A percentile compares a stretch with the other conserved stretches of the same genome.
Evolutionary conservation across 2,888 invertebrate species (phyloP).

Genomic region (Rhagium mordax): DNA sequence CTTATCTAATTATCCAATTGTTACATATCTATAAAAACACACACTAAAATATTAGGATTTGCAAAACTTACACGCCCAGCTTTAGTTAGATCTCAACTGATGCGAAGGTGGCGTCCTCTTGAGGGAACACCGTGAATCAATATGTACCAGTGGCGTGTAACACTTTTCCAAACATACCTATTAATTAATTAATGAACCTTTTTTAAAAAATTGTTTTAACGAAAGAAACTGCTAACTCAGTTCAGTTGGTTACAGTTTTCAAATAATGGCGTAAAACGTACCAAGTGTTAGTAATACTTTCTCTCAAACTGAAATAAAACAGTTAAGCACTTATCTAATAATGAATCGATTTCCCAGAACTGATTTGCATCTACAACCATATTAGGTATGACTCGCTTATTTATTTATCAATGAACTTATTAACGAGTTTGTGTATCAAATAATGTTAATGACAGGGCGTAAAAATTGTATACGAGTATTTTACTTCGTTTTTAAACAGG

Average conservation of each 20-base stretch:
- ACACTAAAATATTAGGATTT: slow-evolving; percentile 62
- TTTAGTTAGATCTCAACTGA: slow-evolving; percentile 65
- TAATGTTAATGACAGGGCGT: neutral
- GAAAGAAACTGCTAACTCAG: too few species aligned
- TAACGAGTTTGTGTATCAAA: neutral
- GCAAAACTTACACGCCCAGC: slow-evolving; percentile 67
- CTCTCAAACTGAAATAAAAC: neutral
- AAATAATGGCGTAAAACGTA: neutral
- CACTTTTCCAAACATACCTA: neutral
- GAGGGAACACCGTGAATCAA: slow-evolving; percentile 42
- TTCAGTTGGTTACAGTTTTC: neutral
- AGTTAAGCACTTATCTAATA: neutral
- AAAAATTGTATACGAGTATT: neutral
- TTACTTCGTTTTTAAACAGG: neutral
- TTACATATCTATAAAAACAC: slow-evolving; percentile 66
- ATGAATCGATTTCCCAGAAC: slow-evolving; percentile 26
- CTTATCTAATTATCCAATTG: slow-evolving; percentile 58
- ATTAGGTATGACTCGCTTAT: slow-evolving; percentile 21
- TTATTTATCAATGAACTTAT: slow-evolving; percentile 28
- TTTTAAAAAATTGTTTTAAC: too few species aligned
- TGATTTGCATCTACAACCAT: slow-evolving; percentile 28
- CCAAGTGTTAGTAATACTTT: neutral
- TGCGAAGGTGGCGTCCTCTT: slow-evolving; percentile 51
- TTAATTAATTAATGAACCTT: too few species aligned
- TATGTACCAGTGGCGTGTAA: slow-evolving; percentile 47